Evolutionary conservation across 30 jellyfish, hydroid and myxozoan genomes (phyloP).

Genomic region (Thelohanellus kitauei): DNA sequence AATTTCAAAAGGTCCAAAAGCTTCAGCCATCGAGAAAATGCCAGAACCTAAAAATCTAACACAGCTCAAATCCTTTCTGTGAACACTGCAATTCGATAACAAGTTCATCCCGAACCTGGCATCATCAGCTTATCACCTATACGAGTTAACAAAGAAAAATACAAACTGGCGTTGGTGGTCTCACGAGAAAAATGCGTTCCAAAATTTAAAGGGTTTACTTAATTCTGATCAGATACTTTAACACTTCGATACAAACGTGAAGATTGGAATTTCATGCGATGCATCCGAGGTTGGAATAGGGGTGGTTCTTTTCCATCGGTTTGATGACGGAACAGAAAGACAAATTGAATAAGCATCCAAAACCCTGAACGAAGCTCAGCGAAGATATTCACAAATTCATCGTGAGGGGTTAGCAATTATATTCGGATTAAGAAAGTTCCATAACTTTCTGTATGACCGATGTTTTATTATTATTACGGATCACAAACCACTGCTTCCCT

Average conservation of each 20-base stretch:
- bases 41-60: too few relatives aligned
- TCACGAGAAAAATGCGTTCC: constrained; percentile 4
- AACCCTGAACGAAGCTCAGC: constrained; percentile 7
- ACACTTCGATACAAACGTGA: constrained; percentile 7
- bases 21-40: too few relatives aligned
- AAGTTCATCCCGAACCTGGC: too few relatives aligned
- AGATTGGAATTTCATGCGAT: constrained; percentile 9
- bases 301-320: constrained; percentile 11
- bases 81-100: too few relatives aligned
- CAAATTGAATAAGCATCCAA: constrained; percentile 5
- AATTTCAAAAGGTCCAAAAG: too few relatives aligned
- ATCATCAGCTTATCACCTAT: too few relatives aligned
- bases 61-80: too few relatives aligned
- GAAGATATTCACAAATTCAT: constrained; percentile 10
- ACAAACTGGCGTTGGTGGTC: constrained; percentile 11
- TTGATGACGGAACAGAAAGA: constrained; percentile 6
- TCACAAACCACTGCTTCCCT: constrained; percentile 11
- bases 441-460: constrained; percentile 8
- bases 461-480: constrained; percentile 3
- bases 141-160: too few relatives aligned
- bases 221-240: constrained; percentile 4
- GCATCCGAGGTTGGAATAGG: constrained; percentile 11
- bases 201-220: constrained; percentile 3
- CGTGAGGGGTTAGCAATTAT: constrained; percentile 4
- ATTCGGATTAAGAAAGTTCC: constrained; percentile 2